phyloP scores from a whole-genome alignment of 2,888 invertebrate genomes.

The Argynnis bischoffii region DNA sequence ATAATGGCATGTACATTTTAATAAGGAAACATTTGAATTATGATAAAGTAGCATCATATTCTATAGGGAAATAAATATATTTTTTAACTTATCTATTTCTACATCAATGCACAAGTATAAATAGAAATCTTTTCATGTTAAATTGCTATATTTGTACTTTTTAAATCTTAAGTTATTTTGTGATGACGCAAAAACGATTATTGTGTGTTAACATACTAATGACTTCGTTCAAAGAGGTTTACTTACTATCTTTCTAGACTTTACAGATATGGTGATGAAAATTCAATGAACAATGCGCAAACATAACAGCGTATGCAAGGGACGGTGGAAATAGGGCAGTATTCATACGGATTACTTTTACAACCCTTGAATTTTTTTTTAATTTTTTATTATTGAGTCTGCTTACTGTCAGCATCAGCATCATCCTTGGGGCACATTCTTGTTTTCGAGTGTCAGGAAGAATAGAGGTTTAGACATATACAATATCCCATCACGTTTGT shows the following conservation, averaged over 20 bases:
- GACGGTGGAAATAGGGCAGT: conserved; percentile 40
- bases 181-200: conserved; percentile 31
- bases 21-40: too few relatives aligned
- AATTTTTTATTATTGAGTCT: too few relatives aligned
- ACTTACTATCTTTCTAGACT: conserved; percentile 43
- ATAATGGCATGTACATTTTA: too few relatives aligned
- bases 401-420: too few relatives aligned
- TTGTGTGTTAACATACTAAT: conserved; percentile 51
- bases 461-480: too few relatives aligned
- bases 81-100: not conserved
- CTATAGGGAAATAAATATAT: too few relatives aligned
- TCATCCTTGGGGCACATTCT: too few relatives aligned
- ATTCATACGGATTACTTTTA: conserved; percentile 46
- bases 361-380: not conserved
- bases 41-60: too few relatives aligned
- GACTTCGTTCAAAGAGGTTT: conserved; percentile 49
- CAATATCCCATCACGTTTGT: too few relatives aligned
- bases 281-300: conserved; percentile 59
- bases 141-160: conserved; percentile 11
- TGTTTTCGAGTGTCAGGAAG: too few relatives aligned
- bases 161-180: conserved; percentile 8
- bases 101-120: not conserved
- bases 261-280: conserved; percentile 49
- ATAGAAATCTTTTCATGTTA: not conserved
- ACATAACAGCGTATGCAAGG: conserved; percentile 36